phyloP scores from a whole-genome alignment of 2,888 invertebrate genomes.

The Drosophila kambysellisi region DNA sequence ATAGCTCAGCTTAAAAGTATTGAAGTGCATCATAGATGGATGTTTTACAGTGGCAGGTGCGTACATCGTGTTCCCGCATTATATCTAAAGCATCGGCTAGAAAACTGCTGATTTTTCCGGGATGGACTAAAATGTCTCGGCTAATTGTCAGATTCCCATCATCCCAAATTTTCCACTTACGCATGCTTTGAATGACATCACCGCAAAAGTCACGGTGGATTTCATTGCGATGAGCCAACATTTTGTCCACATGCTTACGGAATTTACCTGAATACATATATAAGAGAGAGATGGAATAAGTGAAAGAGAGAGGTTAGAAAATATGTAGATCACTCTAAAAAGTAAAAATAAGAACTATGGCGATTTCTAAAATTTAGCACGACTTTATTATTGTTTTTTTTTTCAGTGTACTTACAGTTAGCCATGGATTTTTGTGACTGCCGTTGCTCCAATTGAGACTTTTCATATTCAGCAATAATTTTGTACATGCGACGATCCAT shows the following conservation, averaged over 20 bases:
- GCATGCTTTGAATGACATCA: conserved; percentile 77
- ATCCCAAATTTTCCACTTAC: conserved; percentile 73
- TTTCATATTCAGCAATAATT: conserved; percentile 63
- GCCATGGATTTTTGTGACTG: background rate
- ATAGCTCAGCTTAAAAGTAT: background rate
- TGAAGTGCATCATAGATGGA: background rate
- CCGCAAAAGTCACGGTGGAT: conserved; percentile 50
- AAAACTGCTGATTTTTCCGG: conserved; percentile 62
- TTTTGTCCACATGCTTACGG: background rate
- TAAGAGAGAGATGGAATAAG: too few species aligned
- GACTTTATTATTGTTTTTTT: background rate
- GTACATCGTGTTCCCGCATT: background rate
- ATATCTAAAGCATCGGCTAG: conserved; percentile 5
- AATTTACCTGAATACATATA: conserved; percentile 34
- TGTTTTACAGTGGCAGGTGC: conserved; percentile 32
- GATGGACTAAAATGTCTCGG: conserved; percentile 50
- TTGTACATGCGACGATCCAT: conserved; percentile 62
- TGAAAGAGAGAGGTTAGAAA: background rate
- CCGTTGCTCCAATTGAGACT: conserved; percentile 1
- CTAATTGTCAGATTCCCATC: conserved; percentile 41
- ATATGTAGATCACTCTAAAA: too few species aligned
- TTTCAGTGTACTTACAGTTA: conserved; percentile 35
- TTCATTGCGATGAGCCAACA: background rate
- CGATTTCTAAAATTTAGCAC: background rate
- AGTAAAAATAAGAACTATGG: background rate